Evolutionary conservation across 2,797 vertebrate genomes (phyloP), one percentile per base, ranked within the genome.

Genomic region (Argentina silus): DNA sequence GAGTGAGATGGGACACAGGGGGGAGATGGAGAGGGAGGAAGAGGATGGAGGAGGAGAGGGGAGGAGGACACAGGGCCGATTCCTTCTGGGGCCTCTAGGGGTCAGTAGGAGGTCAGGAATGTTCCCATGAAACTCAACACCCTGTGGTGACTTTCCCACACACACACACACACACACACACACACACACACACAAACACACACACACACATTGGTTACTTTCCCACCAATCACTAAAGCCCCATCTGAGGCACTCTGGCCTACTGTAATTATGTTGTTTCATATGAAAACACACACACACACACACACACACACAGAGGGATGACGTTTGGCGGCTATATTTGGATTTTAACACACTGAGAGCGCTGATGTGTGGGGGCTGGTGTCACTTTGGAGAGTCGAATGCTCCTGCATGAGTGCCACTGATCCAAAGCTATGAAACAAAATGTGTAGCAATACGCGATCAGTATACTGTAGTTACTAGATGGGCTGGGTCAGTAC

Each of bases 101-200:
- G 88, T 91, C 85, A 81, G 47, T 15, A 78, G 59, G 66, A 83
- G 84, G 82, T 72, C 85, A 90, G 83, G 86, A 92, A 92, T 92
- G 81, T 92, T 91, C 91, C 84, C 90, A 92, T 83, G 87, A 88
- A 92, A 90, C 65, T 2, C 36, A 83, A 83, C 80, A 86, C 88
- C 43, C 75, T 11, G 9, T 62, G 36, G 45, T 64, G 43, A 71
- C 73, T 74, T 77, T 69, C 78, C 77, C 78, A 80, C 53, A 36
- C 27, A 36, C 27, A 36, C 27, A 36, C 27, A 36, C 27, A 36
- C 27, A 36, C 27, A 36, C 27, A 36, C 27, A 36, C 27, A 36
- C 27, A 36, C 27, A 36, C 27, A 36, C 27, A 36, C 27, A 36
- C 27, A 36, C 27, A 36, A 1, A 36, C 27, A 36, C 27, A 36